Base-by-base conservation (phyloP, 2,888 invertebrate species). In the Tenthredo distinguenda region DNA sequence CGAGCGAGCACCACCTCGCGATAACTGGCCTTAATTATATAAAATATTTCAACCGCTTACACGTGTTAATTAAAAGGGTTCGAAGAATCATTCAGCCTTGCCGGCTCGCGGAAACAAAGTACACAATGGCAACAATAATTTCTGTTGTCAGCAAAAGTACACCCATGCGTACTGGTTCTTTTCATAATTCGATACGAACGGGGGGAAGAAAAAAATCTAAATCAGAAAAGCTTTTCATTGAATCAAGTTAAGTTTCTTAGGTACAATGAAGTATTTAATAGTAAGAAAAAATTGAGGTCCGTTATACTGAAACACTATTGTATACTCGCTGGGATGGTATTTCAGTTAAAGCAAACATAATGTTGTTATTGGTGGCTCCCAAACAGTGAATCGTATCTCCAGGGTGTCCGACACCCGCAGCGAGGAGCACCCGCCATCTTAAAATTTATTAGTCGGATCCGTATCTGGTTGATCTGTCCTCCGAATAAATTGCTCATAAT, bases 401-500 rank as follows among this genome's bases (percentile, higher is more conserved):
- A 68, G 85, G 85, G 82, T 71, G 85, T 81, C 82, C 71, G 82
- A 71, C 85, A 85, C 85, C 85, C 85, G 85, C 77, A 26, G 85
- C 58, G 85, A 72, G 79, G 85, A 71, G 82, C 71, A 81, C 81
- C 85, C 85, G 85, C 85, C 85, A 85, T 85, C 85, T 85, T 68
- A 79, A 85, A 85, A 85, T 85, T 85, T 85, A 85, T 85, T 62
- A 65, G 85, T 82, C 82, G 58, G 82, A 85, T 85, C 85, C 85
- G 58, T 85, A 85, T 85, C 85, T 79, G 85, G 68, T 81, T 68
- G 85, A 85, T 85, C 85, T 85, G 85, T 81, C 81, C 85, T 65
- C 85, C 85, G 81, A 82, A 85, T 85, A 85, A 85, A 85, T 85
- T 85, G 85, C 85, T 82, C 85, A 82, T 85, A 85, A 85, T 85